These are phyloP conservation scores for human (Homo sapiens) DNA, from an alignment of 2,113 vertebrate genomes.

Conservation along the genomic window GRCh38 chrX:71921501-71922000, in stretches of 20 bases:
- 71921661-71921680: neutral
- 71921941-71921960: too few relatives aligned
- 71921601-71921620: neutral
- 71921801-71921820: neutral
- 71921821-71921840: neutral
- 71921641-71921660: neutral
- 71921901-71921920: neutral
- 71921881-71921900: neutral
- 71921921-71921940: neutral
- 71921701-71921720: neutral
- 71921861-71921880: neutral
- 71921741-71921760: conserved; percentile 16
- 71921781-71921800: neutral
- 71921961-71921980: conserved; percentile 34
- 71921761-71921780: conserved; percentile 3
- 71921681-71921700: conserved; percentile 26
- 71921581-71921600: neutral
- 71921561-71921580: conserved; percentile 35
- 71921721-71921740: neutral
- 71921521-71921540: conserved; percentile 25
- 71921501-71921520: neutral
- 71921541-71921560: neutral
- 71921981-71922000: neutral
- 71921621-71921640: neutral
- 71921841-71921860: neutral